phyloP scores from a whole-genome alignment of 2,113 vertebrate genomes.

The Gorsachius goisagi region DNA sequence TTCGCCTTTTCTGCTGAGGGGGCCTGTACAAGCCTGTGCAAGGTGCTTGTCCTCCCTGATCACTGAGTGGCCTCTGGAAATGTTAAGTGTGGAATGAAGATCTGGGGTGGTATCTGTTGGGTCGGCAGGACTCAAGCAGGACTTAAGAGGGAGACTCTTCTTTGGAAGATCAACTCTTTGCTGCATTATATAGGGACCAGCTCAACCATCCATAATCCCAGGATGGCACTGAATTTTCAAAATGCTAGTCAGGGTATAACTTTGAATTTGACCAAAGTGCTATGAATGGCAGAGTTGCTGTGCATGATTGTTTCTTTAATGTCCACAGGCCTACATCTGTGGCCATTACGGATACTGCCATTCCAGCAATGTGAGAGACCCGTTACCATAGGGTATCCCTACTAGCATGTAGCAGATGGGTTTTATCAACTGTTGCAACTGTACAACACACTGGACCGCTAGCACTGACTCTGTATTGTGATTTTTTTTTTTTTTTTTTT shows the following conservation, averaged over 20 bases:
- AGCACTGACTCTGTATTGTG: not conserved
- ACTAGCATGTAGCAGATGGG: not conserved
- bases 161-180: not conserved
- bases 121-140: not conserved
- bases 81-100: not conserved
- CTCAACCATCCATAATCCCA: not conserved
- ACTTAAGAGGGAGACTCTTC: not conserved
- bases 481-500: not conserved
- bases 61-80: not conserved
- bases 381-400: not conserved
- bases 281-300: not conserved
- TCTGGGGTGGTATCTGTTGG: not conserved
- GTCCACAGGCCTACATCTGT: not conserved
- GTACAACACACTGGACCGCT: rapidly evolving
- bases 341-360: not conserved
- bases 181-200: not conserved
- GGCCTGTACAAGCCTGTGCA: not conserved
- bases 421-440: not conserved
- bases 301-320: not conserved
- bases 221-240: not conserved
- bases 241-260: not conserved
- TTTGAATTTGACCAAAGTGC: not conserved
- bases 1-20: not conserved
- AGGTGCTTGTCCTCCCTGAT: not conserved
- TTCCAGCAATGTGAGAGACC: not conserved